These are phyloP conservation scores for Sebastes cheni DNA, from an alignment of 2,797 vertebrate genomes.

Conservation along the genomic window DNA sequence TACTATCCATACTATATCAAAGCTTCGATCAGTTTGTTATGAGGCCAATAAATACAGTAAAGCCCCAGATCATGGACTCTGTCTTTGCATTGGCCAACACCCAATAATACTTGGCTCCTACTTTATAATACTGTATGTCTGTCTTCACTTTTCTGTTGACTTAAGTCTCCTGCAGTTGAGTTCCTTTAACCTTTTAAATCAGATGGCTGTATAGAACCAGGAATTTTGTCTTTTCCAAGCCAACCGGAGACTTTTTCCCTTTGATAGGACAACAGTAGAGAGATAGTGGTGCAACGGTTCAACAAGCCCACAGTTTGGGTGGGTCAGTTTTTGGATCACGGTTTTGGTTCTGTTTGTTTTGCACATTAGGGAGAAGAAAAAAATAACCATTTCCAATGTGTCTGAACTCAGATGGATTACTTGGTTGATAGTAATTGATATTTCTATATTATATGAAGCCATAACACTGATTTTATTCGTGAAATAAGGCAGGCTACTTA, in stretches of 20 bases:
- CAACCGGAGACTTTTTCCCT: slow-evolving; percentile 7
- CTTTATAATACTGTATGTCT: neutral
- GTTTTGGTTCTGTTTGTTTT: no score
- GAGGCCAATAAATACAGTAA: neutral
- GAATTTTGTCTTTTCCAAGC: neutral
- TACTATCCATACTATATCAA: neutral
- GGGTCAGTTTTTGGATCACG: no score
- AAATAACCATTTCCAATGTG: fast-evolving
- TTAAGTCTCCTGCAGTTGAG: neutral
- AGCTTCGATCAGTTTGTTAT: neutral
- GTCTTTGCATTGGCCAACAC: neutral
- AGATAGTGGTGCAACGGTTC: no score
- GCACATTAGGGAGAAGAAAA: no score
- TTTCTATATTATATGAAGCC: no score
- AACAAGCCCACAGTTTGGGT: no score
- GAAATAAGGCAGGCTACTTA: no score
- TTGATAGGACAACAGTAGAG: slow-evolving; percentile 8
- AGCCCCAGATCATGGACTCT: neutral
- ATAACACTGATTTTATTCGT: no score
- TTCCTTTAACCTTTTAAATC: neutral
- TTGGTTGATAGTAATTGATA: no score
- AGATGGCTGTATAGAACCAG: neutral
- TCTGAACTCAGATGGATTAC: no score
- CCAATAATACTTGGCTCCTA: neutral
- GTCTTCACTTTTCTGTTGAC: neutral